These are phyloP conservation scores for Nomada fabriciana DNA, from an alignment of 2,888 invertebrate genomes.

Conservation along the genomic window DNA sequence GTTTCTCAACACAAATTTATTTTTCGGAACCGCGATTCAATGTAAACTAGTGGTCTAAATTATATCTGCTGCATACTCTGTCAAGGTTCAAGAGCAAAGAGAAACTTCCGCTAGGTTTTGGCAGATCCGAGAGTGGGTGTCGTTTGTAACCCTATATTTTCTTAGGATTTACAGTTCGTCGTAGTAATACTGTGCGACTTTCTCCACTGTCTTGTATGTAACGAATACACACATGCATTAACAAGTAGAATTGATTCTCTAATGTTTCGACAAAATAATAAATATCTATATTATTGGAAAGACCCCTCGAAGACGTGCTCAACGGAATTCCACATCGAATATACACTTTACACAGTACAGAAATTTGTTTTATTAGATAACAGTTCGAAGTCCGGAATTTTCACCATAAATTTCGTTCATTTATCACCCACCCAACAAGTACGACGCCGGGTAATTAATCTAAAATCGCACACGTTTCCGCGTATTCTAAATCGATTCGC, in stretches of 20 bases:
- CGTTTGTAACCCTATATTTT: constrained; percentile 42
- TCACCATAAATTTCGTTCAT: not conserved
- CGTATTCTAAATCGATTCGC: not conserved
- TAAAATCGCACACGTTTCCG: not conserved
- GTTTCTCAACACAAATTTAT: not conserved
- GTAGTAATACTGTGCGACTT: constrained; percentile 18
- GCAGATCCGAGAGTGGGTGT: not conserved
- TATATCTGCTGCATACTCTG: not conserved
- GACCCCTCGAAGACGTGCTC: not conserved
- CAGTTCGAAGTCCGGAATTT: not conserved
- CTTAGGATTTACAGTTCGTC: constrained; percentile 32
- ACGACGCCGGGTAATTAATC: not conserved
- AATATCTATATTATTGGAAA: not conserved
- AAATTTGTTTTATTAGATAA: not conserved
- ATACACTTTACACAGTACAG: not conserved
- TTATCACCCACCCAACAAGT: not conserved
- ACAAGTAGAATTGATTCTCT: not conserved
- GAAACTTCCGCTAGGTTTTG: not conserved
- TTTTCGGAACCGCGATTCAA: not conserved
- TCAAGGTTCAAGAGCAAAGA: constrained; percentile 15
- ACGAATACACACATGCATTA: not conserved
- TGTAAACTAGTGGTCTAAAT: not conserved
- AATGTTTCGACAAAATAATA: not conserved
- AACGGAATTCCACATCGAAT: too few species aligned
- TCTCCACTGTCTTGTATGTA: not conserved